A percentile compares a stretch with the other conserved stretches of the same genome.
These are phyloP conservation scores for Parapristionchus giblindavisi DNA, from an alignment of 2,888 invertebrate species.

Conservation along the genomic window DNA sequence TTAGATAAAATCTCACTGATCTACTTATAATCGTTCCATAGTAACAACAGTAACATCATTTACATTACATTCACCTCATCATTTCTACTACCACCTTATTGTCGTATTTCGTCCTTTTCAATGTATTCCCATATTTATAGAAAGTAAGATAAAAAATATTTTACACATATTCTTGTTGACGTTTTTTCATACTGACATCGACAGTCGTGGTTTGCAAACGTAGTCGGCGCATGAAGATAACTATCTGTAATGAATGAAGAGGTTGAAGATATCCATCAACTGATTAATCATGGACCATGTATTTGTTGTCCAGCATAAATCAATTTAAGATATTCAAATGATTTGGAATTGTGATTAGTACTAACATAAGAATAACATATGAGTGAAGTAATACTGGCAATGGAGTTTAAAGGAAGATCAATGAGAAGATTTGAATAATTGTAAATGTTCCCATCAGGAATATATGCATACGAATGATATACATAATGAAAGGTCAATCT, in stretches of 20 bases:
- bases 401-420: slow-evolving; percentile 49
- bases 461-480: slow-evolving; percentile 47
- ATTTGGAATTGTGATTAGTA: too few relatives aligned
- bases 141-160: too few relatives aligned
- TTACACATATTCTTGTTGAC: slow-evolving; percentile 27
- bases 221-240: not conserved
- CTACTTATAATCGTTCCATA: not conserved
- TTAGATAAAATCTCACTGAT: not conserved
- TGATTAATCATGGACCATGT: not conserved
- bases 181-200: not conserved
- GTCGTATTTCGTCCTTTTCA: too few relatives aligned
- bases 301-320: not conserved
- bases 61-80: too few relatives aligned
- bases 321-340: not conserved
- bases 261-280: not conserved
- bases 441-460: slow-evolving; percentile 37
- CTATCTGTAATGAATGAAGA: not conserved
- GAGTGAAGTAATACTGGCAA: slow-evolving; percentile 43
- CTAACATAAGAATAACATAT: slow-evolving; percentile 47
- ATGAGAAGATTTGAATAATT: slow-evolving; percentile 53
- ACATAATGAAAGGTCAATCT: slow-evolving; percentile 50
- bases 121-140: too few relatives aligned
- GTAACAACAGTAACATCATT: too few relatives aligned
- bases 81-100: too few relatives aligned
- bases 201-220: not conserved